Base-by-base conservation (phyloP, 2,113 vertebrate species). In the Gulo gulo region DNA sequence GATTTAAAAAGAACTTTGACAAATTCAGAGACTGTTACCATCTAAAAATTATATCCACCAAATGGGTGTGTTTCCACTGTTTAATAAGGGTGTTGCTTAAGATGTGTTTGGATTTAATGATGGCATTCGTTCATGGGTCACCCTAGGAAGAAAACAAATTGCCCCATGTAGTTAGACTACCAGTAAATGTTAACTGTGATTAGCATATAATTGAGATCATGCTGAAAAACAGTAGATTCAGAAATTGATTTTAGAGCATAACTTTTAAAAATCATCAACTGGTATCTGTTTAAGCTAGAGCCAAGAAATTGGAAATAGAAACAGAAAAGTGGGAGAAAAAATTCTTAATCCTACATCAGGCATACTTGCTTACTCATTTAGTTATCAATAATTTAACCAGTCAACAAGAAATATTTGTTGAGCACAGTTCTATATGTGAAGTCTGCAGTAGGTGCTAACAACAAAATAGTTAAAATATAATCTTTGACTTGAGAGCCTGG, bases 151-250 rank as follows among this genome's bases (percentile, higher is more conserved):
- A 96, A 96, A 96, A 92, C 78, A 94, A 71, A 94, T 94, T 89
- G 79, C 42, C 73, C 65, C 34, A 29, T 57, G 57, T 79, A 42
- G 83, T 90, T 94, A 95, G 83, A 80, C 29, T 71, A 69, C 31
- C 42, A 78, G 92, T 93, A 88, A 96, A 92, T 57, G 45, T 95
- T 93, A 95, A 82, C n/a, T 92, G 74, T 0, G 8, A 88, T 84
- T 94, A 95, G 39, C 57, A 78, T 96, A n/a, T 95, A 97, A 97
- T 92, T 97, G 95, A 97, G 21, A 74, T 84, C 92, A 91, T 89
- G 63, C 65, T 91, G 81, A 42, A 97, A 95, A 97, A 97, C 88
- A 96, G 34, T 88, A 55, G 94, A 69, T 65, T 61, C 16, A 93
- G 90, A 98, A 96, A 97, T 88, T 83, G 91, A 94, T 96, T 92